Evolutionary conservation across 2,797 vertebrate genomes (phyloP).

Genomic region (Orestias chungarensis): DNA sequence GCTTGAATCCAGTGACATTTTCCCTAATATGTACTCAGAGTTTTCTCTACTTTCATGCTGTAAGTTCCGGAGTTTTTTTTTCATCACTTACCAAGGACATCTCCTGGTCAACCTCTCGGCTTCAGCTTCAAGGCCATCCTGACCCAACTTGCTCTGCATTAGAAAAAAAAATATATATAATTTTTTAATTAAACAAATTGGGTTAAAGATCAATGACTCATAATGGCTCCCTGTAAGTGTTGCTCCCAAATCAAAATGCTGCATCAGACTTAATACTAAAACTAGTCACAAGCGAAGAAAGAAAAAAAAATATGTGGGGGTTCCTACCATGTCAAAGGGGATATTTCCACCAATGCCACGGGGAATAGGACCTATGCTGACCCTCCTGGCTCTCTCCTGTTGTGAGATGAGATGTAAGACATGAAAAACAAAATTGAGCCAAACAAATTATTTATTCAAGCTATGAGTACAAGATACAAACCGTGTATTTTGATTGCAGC

Average conservation of each 20-base stretch:
- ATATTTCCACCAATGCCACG: slow-evolving; percentile 78
- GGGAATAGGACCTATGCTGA: slow-evolving; percentile 87
- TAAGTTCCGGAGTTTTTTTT: too few relatives aligned
- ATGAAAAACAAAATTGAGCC: not conserved
- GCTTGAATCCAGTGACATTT: not conserved
- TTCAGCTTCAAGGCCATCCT: slow-evolving; percentile 76
- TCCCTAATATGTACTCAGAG: not conserved
- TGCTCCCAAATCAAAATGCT: not conserved
- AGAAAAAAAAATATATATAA: not conserved
- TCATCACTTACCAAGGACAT: slow-evolving; percentile 86
- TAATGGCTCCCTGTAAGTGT: too few relatives aligned
- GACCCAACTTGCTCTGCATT: slow-evolving; percentile 68
- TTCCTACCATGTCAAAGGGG: slow-evolving; percentile 83
- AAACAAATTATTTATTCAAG: not conserved
- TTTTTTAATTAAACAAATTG: not conserved
- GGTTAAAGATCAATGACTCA: not conserved
- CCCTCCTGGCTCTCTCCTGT: slow-evolving; percentile 79
- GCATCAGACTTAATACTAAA: not conserved
- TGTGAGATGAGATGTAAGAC: slow-evolving; percentile 3
- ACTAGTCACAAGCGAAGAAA: not conserved
- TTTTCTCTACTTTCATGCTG: not conserved
- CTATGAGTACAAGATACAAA: slow-evolving; percentile 31
- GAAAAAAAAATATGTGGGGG: not conserved
- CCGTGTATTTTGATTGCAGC: slow-evolving; percentile 72
- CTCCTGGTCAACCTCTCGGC: slow-evolving; percentile 82